A percentile compares a stretch with the other conserved stretches of the same genome.
phyloP scores from a whole-genome alignment of 2,113 vertebrate species.

The Turdus rufiventris region DNA sequence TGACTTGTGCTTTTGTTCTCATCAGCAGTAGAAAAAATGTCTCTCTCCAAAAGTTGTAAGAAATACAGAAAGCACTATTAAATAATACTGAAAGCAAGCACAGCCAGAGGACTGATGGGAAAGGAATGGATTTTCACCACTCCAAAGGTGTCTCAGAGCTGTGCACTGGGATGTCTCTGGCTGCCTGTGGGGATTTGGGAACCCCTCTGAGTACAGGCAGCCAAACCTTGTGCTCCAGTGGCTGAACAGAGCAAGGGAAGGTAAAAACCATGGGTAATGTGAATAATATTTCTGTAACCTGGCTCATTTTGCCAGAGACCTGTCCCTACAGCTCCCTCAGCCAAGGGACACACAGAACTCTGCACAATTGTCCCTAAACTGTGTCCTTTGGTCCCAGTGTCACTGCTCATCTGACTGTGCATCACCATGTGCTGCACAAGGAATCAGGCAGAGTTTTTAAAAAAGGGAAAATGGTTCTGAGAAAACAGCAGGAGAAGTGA shows the following conservation, averaged over 20 bases:
- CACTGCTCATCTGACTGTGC: neutral
- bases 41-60: neutral
- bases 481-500: neutral
- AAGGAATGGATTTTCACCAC: neutral
- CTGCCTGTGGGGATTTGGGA: neutral
- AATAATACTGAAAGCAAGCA: neutral
- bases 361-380: neutral
- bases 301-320: neutral
- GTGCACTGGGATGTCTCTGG: accelerated
- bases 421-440: neutral
- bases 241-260: neutral
- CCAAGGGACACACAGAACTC: neutral
- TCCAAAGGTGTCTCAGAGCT: neutral
- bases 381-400: neutral
- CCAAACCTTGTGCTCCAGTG: neutral
- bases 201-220: neutral
- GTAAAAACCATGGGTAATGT: neutral
- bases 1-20: neutral
- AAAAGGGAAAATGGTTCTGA: neutral
- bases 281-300: neutral
- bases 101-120: neutral
- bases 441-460: neutral
- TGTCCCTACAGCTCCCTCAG: neutral
- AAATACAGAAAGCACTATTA: neutral
- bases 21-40: neutral